Conservation (phyloP, 2,113 vertebrate species). For the Phylloscopus trochiloides region DNA sequence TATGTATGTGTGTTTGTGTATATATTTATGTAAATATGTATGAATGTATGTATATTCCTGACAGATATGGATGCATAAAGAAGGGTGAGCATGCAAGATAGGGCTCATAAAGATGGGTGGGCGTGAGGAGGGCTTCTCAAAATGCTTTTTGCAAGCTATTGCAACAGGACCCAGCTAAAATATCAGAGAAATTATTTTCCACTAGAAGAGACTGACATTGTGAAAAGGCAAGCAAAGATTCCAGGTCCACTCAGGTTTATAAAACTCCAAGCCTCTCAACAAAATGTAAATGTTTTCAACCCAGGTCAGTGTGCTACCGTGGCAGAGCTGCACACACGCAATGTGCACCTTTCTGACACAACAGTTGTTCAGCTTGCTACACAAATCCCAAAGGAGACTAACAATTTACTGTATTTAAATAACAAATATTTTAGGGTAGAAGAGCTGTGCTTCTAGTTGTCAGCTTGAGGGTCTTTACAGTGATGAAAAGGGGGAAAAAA, state of each 20-base stretch:
- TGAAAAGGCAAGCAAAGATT: background rate
- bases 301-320: background rate
- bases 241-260: background rate
- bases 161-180: background rate
- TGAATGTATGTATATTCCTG: background rate
- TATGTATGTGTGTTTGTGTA: background rate
- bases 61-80: background rate
- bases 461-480: slow-evolving; percentile 54
- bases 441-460: slow-evolving; percentile 27
- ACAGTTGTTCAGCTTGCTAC: slow-evolving; percentile 52
- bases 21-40: background rate
- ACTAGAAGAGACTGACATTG: background rate
- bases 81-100: background rate
- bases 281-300: background rate
- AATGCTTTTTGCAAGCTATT: background rate
- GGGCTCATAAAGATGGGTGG: background rate
- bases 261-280: background rate
- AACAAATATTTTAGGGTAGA: slow-evolving; percentile 44
- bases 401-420: slow-evolving; percentile 38
- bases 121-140: background rate
- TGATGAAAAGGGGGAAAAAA: background rate
- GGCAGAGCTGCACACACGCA: background rate
- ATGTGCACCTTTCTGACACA: slow-evolving; percentile 41
- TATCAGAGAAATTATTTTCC: background rate
- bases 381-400: slow-evolving; percentile 40